These are phyloP conservation scores for Tupaia chinensis DNA, from an alignment of 2,113 vertebrate genomes.

Conservation along the genomic window DNA sequence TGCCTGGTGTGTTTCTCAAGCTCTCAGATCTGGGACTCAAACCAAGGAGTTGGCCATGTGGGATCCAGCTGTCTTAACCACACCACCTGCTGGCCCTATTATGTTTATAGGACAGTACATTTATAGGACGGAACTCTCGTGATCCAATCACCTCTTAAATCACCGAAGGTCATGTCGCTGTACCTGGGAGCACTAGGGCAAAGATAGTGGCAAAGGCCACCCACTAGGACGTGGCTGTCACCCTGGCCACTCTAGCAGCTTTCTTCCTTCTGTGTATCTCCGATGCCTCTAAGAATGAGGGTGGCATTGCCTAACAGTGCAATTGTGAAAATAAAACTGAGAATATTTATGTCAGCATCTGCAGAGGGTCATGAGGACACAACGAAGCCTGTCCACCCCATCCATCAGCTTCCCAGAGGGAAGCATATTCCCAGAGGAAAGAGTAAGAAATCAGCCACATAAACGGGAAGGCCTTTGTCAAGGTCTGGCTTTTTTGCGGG, in stretches of 20 bases:
- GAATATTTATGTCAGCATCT: neutral
- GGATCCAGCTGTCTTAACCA: too few relatives aligned
- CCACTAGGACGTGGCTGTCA: neutral
- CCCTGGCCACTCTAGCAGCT: accelerated
- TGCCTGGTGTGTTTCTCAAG: too few relatives aligned
- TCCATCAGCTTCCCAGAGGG: neutral
- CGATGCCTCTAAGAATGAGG: neutral
- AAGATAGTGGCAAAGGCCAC: neutral
- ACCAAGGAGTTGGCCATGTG: too few relatives aligned
- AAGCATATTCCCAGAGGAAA: neutral
- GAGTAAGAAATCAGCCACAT: neutral
- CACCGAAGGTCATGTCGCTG: neutral
- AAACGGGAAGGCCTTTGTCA: neutral
- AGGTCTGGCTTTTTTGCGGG: neutral
- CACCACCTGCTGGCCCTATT: too few relatives aligned
- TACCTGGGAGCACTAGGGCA: neutral
- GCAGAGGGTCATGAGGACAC: neutral
- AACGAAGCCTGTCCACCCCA: neutral
- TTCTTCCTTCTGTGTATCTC: neutral
- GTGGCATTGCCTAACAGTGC: neutral
- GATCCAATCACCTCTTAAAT: too few relatives aligned
- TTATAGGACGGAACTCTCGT: too few relatives aligned
- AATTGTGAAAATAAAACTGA: neutral
- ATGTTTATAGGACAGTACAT: too few relatives aligned
- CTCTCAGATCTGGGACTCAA: too few relatives aligned